Evolutionary conservation across 1,140 invertebrate genomes (phyloP).

Genomic region (Polypedilum vanderplanki): DNA sequence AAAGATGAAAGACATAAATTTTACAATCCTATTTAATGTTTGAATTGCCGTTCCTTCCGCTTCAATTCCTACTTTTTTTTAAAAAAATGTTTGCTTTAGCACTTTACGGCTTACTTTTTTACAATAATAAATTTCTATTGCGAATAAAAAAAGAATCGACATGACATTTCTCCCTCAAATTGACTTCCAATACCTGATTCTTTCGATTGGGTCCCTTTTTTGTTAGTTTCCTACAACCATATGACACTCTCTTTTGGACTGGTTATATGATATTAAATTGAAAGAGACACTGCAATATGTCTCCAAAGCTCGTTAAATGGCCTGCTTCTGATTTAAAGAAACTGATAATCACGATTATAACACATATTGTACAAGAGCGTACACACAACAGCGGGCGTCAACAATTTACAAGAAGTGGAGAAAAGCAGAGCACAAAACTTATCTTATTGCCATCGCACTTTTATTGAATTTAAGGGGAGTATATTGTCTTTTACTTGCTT

Average conservation of each 20-base stretch:
- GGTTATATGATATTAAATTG: too few species aligned
- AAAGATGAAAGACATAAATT: constrained; percentile 11
- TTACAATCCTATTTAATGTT: constrained; percentile 14
- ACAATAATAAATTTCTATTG: neutral
- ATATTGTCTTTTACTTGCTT: neutral
- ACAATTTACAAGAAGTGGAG: constrained; percentile 22
- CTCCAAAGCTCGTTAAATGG: neutral
- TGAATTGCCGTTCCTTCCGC: constrained; percentile 3
- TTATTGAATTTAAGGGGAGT: constrained; percentile 24
- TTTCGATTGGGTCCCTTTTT: too few species aligned
- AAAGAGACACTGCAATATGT: neutral
- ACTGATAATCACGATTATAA: constrained; percentile 28
- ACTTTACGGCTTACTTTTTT: constrained; percentile 9
- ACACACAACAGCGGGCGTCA: constrained; percentile 23
- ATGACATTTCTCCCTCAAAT: constrained; percentile 7
- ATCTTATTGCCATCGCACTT: constrained; percentile 24
- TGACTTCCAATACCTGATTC: neutral
- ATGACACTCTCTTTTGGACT: too few species aligned
- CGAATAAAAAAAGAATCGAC: neutral
- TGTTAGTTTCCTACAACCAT: too few species aligned
- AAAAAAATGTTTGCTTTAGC: constrained; percentile 17
- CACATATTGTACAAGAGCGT: constrained; percentile 26
- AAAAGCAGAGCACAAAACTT: neutral
- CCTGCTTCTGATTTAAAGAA: constrained; percentile 24
- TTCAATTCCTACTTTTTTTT: neutral